phyloP scores from a whole-genome alignment of 2,888 invertebrate species.

The Abscondita cerata region DNA sequence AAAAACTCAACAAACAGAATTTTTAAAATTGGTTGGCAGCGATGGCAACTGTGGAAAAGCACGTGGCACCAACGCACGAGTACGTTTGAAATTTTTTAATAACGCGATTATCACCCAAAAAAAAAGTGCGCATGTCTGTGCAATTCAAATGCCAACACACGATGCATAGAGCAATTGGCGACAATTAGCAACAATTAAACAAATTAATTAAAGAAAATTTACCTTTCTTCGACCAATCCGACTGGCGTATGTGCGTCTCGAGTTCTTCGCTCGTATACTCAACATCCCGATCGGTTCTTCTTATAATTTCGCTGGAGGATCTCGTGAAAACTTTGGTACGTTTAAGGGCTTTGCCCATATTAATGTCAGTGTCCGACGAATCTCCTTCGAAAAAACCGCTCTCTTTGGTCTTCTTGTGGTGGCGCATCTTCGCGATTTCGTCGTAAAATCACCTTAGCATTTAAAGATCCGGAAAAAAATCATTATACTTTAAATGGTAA shows the following conservation, averaged over 20 bases:
- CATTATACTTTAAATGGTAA: neutral
- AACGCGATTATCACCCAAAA: too few species aligned
- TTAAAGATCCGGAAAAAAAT: too few species aligned
- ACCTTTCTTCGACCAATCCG: constrained; percentile 41
- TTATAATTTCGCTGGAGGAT: constrained; percentile 48
- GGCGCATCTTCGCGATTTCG: constrained; percentile 52
- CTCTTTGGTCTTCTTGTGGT: constrained; percentile 67
- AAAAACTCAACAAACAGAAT: too few species aligned
- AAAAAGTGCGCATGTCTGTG: too few species aligned
- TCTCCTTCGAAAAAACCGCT: constrained; percentile 85
- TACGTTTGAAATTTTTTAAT: too few species aligned
- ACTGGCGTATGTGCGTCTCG: constrained; percentile 49
- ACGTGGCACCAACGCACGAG: too few species aligned
- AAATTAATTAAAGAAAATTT: constrained; percentile 1
- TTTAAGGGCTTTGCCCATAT: constrained; percentile 59
- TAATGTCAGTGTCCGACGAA: constrained; percentile 66
- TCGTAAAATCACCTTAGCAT: neutral
- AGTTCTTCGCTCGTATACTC: constrained; percentile 54
- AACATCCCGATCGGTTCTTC: constrained; percentile 40
- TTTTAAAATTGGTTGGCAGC: too few species aligned
- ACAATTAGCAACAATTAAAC: too few species aligned
- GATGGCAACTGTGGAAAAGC: too few species aligned
- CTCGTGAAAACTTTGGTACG: constrained; percentile 56
- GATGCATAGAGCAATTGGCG: too few species aligned
- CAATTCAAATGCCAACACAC: too few species aligned